phyloP scores from a whole-genome alignment of 2,888 invertebrate species.

The Venusia cambrica region DNA sequence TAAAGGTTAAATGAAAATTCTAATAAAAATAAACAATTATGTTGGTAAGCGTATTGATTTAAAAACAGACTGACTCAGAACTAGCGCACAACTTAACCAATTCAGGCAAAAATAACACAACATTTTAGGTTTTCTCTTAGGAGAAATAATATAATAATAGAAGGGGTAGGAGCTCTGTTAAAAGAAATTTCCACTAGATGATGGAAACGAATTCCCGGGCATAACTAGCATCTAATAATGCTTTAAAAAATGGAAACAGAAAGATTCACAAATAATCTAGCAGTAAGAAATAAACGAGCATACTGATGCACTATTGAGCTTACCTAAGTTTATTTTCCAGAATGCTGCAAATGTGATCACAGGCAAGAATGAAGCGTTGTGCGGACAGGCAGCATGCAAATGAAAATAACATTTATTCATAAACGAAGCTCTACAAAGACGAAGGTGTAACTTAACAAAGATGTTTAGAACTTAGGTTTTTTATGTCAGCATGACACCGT shows the following conservation, averaged over 20 bases:
- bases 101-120: too few species aligned
- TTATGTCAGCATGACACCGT: constrained; percentile 11
- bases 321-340: constrained; percentile 93
- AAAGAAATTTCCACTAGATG: too few species aligned
- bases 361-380: constrained; percentile 80
- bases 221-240: not conserved
- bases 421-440: constrained; percentile 35
- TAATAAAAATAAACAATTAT: too few species aligned
- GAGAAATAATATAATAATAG: too few species aligned
- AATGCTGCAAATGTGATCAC: constrained; percentile 84
- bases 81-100: too few species aligned
- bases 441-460: not conserved
- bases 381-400: constrained; percentile 82
- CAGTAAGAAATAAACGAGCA: constrained; percentile 33
- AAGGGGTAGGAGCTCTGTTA: too few species aligned
- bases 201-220: not conserved
- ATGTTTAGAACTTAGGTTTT: constrained; percentile 1
- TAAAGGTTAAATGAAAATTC: too few species aligned
- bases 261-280: constrained; percentile 25
- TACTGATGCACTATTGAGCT: constrained; percentile 65
- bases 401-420: constrained; percentile 71
- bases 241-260: constrained; percentile 22
- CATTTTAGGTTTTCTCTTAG: too few species aligned
- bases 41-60: too few species aligned
- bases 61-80: too few species aligned